Evolutionary conservation across 2,888 invertebrate species (phyloP).

Genomic region (Sphaeridia pumilis): DNA sequence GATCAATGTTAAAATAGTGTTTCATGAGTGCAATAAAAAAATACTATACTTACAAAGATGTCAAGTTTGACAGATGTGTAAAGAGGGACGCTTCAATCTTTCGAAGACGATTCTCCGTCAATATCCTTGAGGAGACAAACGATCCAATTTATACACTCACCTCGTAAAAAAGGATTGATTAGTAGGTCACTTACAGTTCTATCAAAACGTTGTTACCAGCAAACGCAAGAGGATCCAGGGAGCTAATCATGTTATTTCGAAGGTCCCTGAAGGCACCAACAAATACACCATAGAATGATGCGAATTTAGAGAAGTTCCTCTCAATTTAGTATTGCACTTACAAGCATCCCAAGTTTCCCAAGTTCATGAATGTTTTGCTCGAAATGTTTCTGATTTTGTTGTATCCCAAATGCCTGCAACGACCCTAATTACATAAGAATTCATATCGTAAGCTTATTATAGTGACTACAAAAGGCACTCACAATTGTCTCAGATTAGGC

Average conservation of each 20-base stretch:
- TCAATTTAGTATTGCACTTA: constrained; percentile 40
- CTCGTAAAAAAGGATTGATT: not conserved
- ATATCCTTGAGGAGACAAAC: not conserved
- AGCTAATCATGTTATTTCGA: constrained; percentile 15
- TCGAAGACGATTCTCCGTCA: not conserved
- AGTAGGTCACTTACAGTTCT: constrained; percentile 18
- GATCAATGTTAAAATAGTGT: not conserved
- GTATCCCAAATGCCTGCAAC: constrained; percentile 37
- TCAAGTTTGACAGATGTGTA: not conserved
- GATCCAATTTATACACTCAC: too few species aligned
- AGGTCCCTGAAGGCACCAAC: constrained; percentile 17
- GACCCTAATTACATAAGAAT: not conserved
- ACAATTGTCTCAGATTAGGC: too few species aligned
- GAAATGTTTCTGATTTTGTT: constrained; percentile 35
- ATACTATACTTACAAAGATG: not conserved
- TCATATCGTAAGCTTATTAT: not conserved
- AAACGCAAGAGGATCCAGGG: constrained; percentile 22
- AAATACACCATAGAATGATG: not conserved
- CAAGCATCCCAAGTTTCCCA: constrained; percentile 43
- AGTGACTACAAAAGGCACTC: not conserved
- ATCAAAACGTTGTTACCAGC: constrained; percentile 11
- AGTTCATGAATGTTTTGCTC: constrained; percentile 41
- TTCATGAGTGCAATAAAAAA: not conserved
- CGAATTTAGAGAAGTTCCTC: constrained; percentile 15
- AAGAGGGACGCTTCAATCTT: not conserved